Conservation (phyloP, 2,113 vertebrate species). For the Ondatra zibethicus region DNA sequence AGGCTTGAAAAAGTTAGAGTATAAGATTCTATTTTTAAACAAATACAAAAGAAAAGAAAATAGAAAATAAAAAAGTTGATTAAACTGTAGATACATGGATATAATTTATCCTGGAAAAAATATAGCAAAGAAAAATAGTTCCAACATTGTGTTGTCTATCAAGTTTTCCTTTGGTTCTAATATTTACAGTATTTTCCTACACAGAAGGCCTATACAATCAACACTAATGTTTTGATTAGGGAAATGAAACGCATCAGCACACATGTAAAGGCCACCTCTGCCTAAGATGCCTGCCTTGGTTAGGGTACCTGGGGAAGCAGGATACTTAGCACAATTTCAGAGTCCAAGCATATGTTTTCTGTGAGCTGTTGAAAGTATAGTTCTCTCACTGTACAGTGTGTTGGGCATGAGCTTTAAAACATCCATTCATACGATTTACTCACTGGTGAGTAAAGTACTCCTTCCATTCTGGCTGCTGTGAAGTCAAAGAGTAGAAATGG, state of each 20-base stretch:
- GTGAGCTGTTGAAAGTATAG: constrained; percentile 59
- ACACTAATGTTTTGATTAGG: constrained; percentile 19
- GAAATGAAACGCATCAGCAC: not conserved
- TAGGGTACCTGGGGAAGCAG: constrained; percentile 18
- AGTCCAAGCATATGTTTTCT: constrained; percentile 58
- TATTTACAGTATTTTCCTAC: not conserved
- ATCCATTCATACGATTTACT: constrained; percentile 80
- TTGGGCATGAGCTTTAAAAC: constrained; percentile 63
- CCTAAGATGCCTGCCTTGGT: not conserved
- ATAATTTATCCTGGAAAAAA: constrained; percentile 20
- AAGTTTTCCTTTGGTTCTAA: not conserved
- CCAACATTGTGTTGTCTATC: not conserved
- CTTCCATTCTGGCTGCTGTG: constrained; percentile 74
- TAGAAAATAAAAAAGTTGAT: not conserved
- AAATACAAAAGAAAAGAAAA: not conserved
- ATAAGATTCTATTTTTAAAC: not conserved
- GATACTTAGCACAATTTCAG: constrained; percentile 66
- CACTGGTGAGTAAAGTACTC: constrained; percentile 79
- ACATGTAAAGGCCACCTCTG: not conserved
- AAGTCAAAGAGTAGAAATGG: constrained; percentile 74
- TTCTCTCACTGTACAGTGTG: constrained; percentile 40
- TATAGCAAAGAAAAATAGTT: not conserved
- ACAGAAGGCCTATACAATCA: not conserved
- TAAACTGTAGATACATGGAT: not conserved
- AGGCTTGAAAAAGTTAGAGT: not conserved